Evolutionary conservation across 2,888 invertebrate species (phyloP).

Genomic region (Chydorus sphaericus): DNA sequence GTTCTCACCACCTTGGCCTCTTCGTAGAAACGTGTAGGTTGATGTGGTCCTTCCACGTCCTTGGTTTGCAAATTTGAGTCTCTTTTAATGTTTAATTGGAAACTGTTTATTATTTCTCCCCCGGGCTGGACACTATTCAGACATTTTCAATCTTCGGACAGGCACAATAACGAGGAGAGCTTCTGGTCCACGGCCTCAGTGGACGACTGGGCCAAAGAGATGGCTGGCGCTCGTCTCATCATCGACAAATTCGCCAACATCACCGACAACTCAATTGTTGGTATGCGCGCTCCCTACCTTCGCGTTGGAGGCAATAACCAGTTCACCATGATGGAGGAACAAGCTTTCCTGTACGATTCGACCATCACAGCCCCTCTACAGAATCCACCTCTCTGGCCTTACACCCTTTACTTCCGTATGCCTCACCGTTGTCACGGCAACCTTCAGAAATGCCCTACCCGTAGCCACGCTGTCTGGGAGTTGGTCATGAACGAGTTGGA

Average conservation of each 20-base stretch:
- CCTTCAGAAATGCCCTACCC: constrained; percentile 75
- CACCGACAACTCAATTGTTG: constrained; percentile 79
- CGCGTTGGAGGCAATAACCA: constrained; percentile 89
- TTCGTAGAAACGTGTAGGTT: too few species aligned
- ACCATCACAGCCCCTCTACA: constrained; percentile 83
- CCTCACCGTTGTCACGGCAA: constrained; percentile 88
- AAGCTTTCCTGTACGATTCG: constrained; percentile 87
- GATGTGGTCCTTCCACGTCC: background rate
- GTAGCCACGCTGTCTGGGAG: constrained; percentile 89
- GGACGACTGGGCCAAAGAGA: constrained; percentile 86
- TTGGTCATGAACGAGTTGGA: constrained; percentile 92
- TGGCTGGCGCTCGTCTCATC: constrained; percentile 85
- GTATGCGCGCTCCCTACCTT: constrained; percentile 76
- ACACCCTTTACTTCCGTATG: constrained; percentile 96
- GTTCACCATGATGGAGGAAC: constrained; percentile 95
- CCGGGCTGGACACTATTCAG: background rate
- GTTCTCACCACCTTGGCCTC: too few species aligned
- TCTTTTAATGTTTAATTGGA: too few species aligned
- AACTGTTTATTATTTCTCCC: too few species aligned
- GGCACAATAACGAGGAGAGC: constrained; percentile 77
- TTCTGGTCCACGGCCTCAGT: constrained; percentile 88
- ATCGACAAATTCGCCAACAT: constrained; percentile 78
- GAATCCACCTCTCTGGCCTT: constrained; percentile 91
- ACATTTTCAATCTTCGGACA: constrained; percentile 29
- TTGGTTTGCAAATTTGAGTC: background rate